These are phyloP conservation scores for Sylvia borin DNA, from an alignment of 2,797 vertebrate species.

Conservation along the genomic window DNA sequence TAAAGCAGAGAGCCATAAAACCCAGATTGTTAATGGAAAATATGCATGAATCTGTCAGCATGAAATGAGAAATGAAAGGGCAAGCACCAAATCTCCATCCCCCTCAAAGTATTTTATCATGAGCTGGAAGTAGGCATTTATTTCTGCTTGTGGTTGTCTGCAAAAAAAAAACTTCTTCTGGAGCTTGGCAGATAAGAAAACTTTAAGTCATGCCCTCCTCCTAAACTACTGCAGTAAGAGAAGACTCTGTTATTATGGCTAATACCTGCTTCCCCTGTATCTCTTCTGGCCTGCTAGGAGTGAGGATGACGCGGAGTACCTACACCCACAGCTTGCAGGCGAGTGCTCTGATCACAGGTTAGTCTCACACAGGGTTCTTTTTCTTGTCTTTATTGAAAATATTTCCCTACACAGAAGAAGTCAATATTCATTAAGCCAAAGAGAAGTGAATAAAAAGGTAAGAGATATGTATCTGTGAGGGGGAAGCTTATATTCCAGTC, in stretches of 20 bases:
- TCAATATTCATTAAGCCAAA: background rate
- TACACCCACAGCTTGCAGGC: background rate
- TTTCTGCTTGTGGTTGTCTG: background rate
- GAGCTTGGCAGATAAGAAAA: background rate
- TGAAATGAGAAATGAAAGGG: background rate
- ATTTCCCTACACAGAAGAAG: background rate
- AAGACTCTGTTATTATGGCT: background rate
- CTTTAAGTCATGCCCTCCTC: background rate
- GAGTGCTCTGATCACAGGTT: background rate
- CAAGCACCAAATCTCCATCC: background rate
- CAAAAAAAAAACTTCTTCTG: background rate
- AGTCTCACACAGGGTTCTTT: background rate
- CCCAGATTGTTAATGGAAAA: background rate
- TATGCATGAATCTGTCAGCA: background rate
- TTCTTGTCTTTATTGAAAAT: background rate
- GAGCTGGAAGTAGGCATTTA: background rate
- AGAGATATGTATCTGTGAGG: accelerated
- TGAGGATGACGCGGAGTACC: background rate
- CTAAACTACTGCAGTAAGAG: background rate
- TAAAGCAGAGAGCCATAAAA: background rate
- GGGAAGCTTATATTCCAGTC: background rate
- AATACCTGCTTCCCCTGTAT: background rate
- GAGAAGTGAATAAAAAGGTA: background rate
- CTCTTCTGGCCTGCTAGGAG: background rate
- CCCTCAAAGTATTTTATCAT: accelerated